Conservation (phyloP, 2,888 invertebrate genomes). For the Catocala sponsa region DNA sequence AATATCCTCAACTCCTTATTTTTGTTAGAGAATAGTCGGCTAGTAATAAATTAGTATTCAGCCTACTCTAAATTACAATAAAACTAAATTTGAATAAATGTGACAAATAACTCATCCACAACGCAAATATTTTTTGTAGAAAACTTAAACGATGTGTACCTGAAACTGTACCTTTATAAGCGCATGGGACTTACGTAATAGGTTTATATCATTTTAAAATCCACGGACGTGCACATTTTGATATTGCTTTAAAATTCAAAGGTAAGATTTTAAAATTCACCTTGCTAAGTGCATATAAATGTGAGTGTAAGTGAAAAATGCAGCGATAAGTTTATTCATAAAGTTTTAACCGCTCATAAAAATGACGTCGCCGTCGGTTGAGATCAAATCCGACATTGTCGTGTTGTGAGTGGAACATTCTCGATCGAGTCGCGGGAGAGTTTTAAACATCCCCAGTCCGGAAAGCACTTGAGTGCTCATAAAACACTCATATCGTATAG, state of each 20-base stretch:
- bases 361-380: conserved; percentile 64
- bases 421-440: conserved; percentile 70
- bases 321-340: conserved; percentile 63
- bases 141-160: too few relatives aligned
- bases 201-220: not conserved
- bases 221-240: too few relatives aligned
- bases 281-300: conserved; percentile 31
- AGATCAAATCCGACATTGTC: conserved; percentile 79
- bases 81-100: too few relatives aligned
- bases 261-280: conserved; percentile 8
- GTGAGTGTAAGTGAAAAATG: conserved; percentile 41
- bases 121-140: too few relatives aligned
- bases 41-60: too few relatives aligned
- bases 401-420: conserved; percentile 72
- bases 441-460: conserved; percentile 78
- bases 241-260: not conserved
- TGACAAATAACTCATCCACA: too few relatives aligned
- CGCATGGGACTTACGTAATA: not conserved
- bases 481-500: conserved; percentile 80
- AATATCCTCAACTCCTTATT: too few relatives aligned
- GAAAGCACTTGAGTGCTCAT: conserved; percentile 81
- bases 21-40: too few relatives aligned
- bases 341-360: conserved; percentile 73
- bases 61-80: too few relatives aligned
- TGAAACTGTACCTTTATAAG: too few relatives aligned